Base-by-base conservation (phyloP, 2,888 invertebrate species). In the Melinaea menophilus region DNA sequence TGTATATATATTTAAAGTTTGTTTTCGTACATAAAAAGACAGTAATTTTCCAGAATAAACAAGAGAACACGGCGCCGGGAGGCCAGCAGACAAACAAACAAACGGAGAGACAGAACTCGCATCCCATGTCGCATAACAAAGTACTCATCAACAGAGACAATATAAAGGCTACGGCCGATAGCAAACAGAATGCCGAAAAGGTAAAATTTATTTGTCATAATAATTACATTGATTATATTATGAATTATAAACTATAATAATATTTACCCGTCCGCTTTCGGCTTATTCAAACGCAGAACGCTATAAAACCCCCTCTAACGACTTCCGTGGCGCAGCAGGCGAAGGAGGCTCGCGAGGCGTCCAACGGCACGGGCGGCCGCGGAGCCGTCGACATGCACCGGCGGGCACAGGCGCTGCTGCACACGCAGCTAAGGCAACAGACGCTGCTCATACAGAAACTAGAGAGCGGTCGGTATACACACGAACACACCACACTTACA, bases 361-460 rank as follows among this genome's bases (percentile, higher is more conserved):
- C 76, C 0, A 85, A 84, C 73, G 85, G 84, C 0, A 74, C 74
- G 13, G 83, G 82, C 3, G 31, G 9, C 1, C 51, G 31, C 2
- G 51, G 41, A 1, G 41, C 41, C 41, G 41, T 41, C 9, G 96
- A 97, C 75, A 88, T 97, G 75, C 94, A 96, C 62, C 96, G 96
- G 76, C 92, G 97, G 0, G 97, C 97, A 69, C 96, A 97, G 75
- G 95, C 95, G 69, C 81, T 98, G 65, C 84, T 98, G n/a, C 94
- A 97, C 69, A 97, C 96, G 67, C 97, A 98, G 80, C 88, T 98
- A n/a, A 94, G 95, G 45, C 96, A 98, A 75, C 97, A 98, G 87
- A 95, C 95, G 78, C 86, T 95, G 60, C 91, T 98, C 34, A 94
- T 98, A 64, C 94, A 95, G 71, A 93, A 95, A 68, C 91, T 97